Conservation (phyloP, 2,888 invertebrate species). For the Eledona agricola region DNA sequence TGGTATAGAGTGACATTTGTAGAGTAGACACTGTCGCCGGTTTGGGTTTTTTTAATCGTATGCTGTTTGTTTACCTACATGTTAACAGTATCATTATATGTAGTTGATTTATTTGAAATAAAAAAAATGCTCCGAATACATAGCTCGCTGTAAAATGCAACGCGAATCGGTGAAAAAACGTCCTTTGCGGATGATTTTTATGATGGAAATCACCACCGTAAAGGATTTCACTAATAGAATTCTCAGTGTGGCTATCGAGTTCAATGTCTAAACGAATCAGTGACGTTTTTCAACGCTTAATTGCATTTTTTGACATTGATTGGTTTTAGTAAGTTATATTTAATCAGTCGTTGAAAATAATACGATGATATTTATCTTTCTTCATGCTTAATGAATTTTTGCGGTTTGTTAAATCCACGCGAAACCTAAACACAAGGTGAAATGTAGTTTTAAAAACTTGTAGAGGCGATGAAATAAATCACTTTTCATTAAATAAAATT, state of each 20-base stretch:
- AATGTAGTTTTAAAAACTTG: constrained; percentile 15
- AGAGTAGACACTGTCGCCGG: too few relatives aligned
- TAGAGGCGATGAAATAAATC: too few relatives aligned
- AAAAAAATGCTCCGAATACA: too few relatives aligned
- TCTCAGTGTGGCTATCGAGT: constrained; percentile 23
- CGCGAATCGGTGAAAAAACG: constrained; percentile 8
- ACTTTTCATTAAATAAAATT: too few relatives aligned
- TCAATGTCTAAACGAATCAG: constrained; percentile 31
- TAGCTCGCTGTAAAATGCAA: too few relatives aligned
- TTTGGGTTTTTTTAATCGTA: too few relatives aligned
- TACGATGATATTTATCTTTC: constrained; percentile 23
- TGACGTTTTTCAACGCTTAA: constrained; percentile 25
- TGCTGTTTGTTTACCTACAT: too few relatives aligned
- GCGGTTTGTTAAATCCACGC: constrained; percentile 34
- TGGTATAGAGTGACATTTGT: too few relatives aligned
- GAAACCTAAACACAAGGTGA: constrained; percentile 29
- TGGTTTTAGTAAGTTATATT: constrained; percentile 21
- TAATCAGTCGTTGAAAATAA: constrained; percentile 23
- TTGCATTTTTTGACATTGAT: constrained; percentile 32
- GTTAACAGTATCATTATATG: too few relatives aligned
- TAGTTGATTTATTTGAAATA: too few relatives aligned
- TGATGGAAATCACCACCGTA: constrained; percentile 24
- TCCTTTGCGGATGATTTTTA: constrained; percentile 22
- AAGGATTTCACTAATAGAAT: constrained; percentile 7
- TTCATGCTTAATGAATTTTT: constrained; percentile 33